Conservation (phyloP, 2,888 invertebrate genomes). For the Yponomeuta cagnagella region DNA sequence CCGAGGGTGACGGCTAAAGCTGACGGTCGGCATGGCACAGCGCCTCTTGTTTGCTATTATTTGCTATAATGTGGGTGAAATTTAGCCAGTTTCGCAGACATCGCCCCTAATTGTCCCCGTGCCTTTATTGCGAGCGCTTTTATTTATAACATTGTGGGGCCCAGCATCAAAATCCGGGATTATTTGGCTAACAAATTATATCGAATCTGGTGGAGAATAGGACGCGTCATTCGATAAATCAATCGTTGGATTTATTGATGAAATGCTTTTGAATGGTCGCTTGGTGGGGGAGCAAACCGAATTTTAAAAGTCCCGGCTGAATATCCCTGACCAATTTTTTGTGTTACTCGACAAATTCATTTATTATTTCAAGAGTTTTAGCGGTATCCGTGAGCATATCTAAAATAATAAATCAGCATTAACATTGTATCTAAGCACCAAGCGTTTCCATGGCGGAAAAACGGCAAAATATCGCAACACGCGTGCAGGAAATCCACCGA, state of each 20-base stretch:
- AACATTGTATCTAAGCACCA: not conserved
- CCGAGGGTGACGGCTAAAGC: conserved; percentile 43
- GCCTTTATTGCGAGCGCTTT: conserved; percentile 53
- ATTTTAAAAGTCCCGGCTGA: not conserved
- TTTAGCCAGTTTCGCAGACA: conserved; percentile 62
- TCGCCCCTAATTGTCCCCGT: conserved; percentile 62
- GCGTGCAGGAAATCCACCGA: conserved; percentile 31
- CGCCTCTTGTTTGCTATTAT: conserved; percentile 71
- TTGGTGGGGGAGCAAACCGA: not conserved
- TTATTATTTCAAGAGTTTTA: conserved; percentile 1
- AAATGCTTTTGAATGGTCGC: conserved; percentile 48
- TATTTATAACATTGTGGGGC: conserved; percentile 44
- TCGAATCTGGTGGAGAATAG: conserved; percentile 66
- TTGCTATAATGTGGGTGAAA: conserved; percentile 73
- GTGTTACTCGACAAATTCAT: not conserved
- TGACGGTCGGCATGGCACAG: conserved; percentile 26
- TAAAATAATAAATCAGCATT: not conserved
- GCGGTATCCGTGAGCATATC: not conserved
- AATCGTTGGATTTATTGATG: conserved; percentile 62
- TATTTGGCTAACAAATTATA: conserved; percentile 75
- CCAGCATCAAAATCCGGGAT: conserved; percentile 64
- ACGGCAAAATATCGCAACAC: conserved; percentile 30
- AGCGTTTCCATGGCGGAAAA: conserved; percentile 26
- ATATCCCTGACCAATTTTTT: not conserved
- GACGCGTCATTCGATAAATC: conserved; percentile 69